Conservation (phyloP, 2,797 vertebrate genomes). For the Lepus oiostolus region DNA sequence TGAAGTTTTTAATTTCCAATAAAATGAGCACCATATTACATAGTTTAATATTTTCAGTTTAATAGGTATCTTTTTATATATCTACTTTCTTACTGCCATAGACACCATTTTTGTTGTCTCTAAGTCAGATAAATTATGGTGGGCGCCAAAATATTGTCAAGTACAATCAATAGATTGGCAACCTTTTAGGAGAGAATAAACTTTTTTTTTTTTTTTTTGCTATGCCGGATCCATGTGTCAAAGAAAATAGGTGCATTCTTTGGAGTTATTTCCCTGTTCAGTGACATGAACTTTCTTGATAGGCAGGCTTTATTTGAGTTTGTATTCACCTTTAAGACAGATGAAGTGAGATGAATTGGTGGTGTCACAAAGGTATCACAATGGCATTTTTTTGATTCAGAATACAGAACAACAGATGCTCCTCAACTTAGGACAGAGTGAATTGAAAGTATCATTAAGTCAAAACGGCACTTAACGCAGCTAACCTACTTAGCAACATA, state of each 20-base stretch:
- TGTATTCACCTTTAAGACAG: constrained; percentile 30
- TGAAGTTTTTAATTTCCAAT: not conserved
- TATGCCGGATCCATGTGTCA: constrained; percentile 61
- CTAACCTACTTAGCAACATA: too few species aligned
- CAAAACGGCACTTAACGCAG: too few species aligned
- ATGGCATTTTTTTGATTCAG: not conserved
- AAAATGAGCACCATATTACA: not conserved
- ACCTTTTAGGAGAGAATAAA: constrained; percentile 28
- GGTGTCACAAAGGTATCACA: not conserved
- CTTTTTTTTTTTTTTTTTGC: not conserved
- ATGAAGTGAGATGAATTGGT: not conserved
- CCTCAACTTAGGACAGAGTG: too few species aligned
- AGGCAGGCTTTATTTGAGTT: constrained; percentile 25
- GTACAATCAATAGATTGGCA: not conserved
- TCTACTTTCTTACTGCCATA: constrained; percentile 28
- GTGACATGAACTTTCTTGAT: constrained; percentile 38
- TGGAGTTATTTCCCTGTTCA: constrained; percentile 56
- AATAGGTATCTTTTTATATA: not conserved
- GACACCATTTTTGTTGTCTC: constrained; percentile 33
- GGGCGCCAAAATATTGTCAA: constrained; percentile 12
- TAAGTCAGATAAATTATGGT: constrained; percentile 45
- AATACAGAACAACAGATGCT: not conserved
- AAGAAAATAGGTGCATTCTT: constrained; percentile 62
- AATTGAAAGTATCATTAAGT: too few species aligned
- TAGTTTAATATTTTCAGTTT: not conserved